These are phyloP conservation scores for Cyprinus carpio DNA, from an alignment of 2,113 vertebrate species.

Conservation along the genomic window DNA sequence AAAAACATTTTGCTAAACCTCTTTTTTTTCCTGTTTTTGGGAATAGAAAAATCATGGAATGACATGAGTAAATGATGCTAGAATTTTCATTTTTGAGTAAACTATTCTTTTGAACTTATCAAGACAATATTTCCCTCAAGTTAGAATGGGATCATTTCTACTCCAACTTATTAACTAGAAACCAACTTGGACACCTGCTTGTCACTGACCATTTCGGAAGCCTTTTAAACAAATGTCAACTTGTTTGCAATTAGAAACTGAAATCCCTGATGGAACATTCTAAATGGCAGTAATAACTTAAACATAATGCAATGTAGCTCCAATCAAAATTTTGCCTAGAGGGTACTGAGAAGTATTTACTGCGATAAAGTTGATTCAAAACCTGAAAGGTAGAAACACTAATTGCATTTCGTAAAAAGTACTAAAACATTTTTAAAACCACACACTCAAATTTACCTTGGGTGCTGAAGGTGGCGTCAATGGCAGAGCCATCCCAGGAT, in stretches of 20 bases:
- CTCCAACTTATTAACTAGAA: neutral
- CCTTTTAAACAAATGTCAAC: neutral
- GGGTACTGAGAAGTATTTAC: neutral
- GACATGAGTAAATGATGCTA: neutral
- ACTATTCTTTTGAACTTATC: neutral
- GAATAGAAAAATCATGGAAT: neutral
- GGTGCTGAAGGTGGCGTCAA: slow-evolving; percentile 81
- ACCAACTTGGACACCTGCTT: neutral
- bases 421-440: neutral
- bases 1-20: neutral
- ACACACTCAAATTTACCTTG: slow-evolving; percentile 72
- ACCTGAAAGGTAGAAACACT: neutral
- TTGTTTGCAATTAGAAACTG: neutral
- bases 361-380: neutral
- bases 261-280: neutral
- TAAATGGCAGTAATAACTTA: neutral
- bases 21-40: neutral
- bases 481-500: slow-evolving; percentile 93
- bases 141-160: neutral
- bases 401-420: neutral
- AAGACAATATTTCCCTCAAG: neutral
- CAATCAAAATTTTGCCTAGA: slow-evolving; percentile 6
- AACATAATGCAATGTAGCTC: neutral
- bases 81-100: neutral
- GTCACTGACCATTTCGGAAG: neutral